These are phyloP conservation scores for Pyrgilauda ruficollis DNA, from an alignment of 2,113 vertebrate species.

Conservation along the genomic window DNA sequence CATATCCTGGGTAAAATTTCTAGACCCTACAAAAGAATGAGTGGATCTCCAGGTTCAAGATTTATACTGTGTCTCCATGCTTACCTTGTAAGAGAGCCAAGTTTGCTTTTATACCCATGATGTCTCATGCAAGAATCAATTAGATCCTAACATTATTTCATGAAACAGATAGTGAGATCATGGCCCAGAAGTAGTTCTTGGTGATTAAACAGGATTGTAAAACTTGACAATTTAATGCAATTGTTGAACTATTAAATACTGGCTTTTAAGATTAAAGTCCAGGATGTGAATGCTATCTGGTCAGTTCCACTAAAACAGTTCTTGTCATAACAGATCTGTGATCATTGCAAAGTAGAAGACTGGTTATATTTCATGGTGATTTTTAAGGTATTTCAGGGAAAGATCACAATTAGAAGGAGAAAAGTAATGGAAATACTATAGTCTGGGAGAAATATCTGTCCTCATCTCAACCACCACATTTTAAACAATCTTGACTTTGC, in stretches of 20 bases:
- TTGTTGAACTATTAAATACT: neutral
- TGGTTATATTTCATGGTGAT: neutral
- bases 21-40: neutral
- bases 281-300: slow-evolving; percentile 43
- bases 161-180: slow-evolving; percentile 22
- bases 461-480: neutral
- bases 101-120: slow-evolving; percentile 56
- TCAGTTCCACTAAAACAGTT: slow-evolving; percentile 42
- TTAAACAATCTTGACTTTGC: neutral
- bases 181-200: neutral
- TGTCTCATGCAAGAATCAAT: slow-evolving; percentile 14
- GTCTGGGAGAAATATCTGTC: neutral
- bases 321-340: slow-evolving; percentile 57
- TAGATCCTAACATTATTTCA: slow-evolving; percentile 42
- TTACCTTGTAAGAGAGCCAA: slow-evolving; percentile 67
- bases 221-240: slow-evolving; percentile 9
- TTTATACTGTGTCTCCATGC: slow-evolving; percentile 12
- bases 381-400: slow-evolving; percentile 21
- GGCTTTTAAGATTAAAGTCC: slow-evolving; percentile 57
- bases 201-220: slow-evolving; percentile 1
- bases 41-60: slow-evolving; percentile 4
- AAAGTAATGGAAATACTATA: neutral
- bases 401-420: neutral
- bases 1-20: neutral
- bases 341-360: neutral